These are phyloP conservation scores for Sphaeramia orbicularis DNA, from an alignment of 2,797 vertebrate species.

Conservation along the genomic window DNA sequence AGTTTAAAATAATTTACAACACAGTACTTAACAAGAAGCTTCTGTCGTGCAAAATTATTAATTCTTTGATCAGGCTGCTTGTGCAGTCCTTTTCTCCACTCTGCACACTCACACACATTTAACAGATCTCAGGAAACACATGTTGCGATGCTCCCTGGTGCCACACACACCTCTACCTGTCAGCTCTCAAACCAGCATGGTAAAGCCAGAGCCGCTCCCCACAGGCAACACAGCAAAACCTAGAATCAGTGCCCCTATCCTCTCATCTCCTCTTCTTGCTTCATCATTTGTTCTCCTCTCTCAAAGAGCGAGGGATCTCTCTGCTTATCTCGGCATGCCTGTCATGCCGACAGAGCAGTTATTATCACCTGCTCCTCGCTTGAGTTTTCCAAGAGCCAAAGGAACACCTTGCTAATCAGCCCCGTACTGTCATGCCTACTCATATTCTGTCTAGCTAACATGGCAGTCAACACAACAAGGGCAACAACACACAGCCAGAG, in stretches of 20 bases:
- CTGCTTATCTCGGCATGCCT: conserved; percentile 54
- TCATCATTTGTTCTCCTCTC: conserved; percentile 35
- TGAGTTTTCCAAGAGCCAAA: conserved; percentile 36
- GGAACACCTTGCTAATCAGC: conserved; percentile 52
- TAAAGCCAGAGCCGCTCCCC: conserved; percentile 30
- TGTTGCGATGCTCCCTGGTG: conserved; percentile 15
- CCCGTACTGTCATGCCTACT: conserved; percentile 26
- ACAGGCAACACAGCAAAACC: conserved; percentile 27
- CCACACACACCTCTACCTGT: conserved; percentile 33
- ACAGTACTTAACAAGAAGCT: neutral
- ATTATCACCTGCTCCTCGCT: conserved; percentile 40
- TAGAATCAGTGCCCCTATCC: conserved; percentile 17
- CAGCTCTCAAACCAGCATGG: conserved; percentile 44
- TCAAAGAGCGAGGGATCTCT: conserved; percentile 29
- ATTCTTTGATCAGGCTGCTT: conserved; percentile 57
- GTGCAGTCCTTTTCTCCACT: conserved; percentile 37
- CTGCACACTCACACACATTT: conserved; percentile 28
- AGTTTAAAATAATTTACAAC: neutral
- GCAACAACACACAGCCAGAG: neutral
- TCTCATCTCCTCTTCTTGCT: conserved; percentile 7
- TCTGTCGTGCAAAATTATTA: neutral
- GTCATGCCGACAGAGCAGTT: conserved; percentile 47
- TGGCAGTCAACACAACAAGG: conserved; percentile 12
- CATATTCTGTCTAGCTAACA: conserved; percentile 22
- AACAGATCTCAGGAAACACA: conserved; percentile 18